These are phyloP conservation scores for Alexandromys fortis DNA, from an alignment of 2,113 vertebrate species.

Conservation along the genomic window DNA sequence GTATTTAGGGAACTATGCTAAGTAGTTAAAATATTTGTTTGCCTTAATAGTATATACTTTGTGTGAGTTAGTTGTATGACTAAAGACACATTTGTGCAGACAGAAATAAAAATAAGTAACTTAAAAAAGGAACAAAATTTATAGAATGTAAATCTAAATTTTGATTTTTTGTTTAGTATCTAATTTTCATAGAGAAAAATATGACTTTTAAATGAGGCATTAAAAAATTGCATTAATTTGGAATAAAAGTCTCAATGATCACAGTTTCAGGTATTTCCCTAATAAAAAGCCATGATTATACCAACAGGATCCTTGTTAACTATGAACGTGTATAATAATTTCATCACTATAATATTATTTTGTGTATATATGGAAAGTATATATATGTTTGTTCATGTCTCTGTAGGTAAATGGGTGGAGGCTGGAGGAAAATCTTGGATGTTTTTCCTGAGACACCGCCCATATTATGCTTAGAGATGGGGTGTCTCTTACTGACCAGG, in stretches of 20 bases:
- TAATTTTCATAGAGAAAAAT: slow-evolving; percentile 21
- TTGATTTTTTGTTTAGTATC: neutral
- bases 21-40: slow-evolving; percentile 6
- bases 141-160: neutral
- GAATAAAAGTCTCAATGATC: neutral
- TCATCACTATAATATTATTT: neutral
- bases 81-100: neutral
- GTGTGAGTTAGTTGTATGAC: neutral
- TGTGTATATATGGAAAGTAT: too few species aligned
- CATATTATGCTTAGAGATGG: too few species aligned
- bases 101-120: neutral
- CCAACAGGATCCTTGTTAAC: neutral
- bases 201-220: neutral
- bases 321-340: neutral
- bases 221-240: neutral
- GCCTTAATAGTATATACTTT: neutral
- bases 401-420: neutral
- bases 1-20: neutral
- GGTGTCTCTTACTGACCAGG: neutral
- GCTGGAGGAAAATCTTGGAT: neutral
- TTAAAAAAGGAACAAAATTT: neutral
- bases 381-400: neutral
- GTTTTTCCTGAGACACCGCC: neutral
- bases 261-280: neutral
- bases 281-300: neutral